These are phyloP conservation scores for Chironomus striatipennis DNA, from an alignment of 1,140 invertebrate species.

Conservation along the genomic window DNA sequence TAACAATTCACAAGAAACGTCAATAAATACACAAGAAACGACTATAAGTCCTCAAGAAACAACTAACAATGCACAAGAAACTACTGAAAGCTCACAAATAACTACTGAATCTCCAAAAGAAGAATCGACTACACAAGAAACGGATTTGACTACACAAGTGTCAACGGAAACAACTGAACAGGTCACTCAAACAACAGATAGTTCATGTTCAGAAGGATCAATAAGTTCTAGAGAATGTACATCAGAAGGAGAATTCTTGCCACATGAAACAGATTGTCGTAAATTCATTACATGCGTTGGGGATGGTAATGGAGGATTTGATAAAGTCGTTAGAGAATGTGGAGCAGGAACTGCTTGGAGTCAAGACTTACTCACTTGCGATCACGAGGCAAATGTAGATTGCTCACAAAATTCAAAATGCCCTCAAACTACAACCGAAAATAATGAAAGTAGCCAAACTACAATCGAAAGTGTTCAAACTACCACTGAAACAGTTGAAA, in stretches of 20 bases:
- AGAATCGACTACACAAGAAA: neutral
- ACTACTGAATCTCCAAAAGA: neutral
- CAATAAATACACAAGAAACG: conserved; percentile 20
- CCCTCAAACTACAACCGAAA: conserved; percentile 25
- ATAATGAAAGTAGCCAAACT: too few species aligned
- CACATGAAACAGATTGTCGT: conserved; percentile 49
- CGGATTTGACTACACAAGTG: conserved; percentile 24
- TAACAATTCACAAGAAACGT: neutral
- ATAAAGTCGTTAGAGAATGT: conserved; percentile 38
- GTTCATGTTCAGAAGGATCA: conserved; percentile 28
- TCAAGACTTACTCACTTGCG: conserved; percentile 40
- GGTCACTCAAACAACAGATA: conserved; percentile 15
- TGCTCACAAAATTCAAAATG: conserved; percentile 25
- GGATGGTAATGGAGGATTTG: conserved; percentile 40
- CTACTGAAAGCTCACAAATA: neutral
- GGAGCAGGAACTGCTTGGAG: conserved; percentile 43
- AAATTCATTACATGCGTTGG: conserved; percentile 50
- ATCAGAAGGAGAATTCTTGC: conserved; percentile 52
- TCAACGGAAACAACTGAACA: conserved; percentile 24
- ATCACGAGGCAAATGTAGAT: conserved; percentile 30
- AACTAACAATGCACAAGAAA: conserved; percentile 25
- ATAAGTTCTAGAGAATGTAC: conserved; percentile 26
- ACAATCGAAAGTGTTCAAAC: conserved; percentile 23
- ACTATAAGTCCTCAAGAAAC: too few species aligned
- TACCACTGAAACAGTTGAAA: conserved; percentile 6